Base-by-base conservation (phyloP, 2,888 invertebrate genomes). In the Pachycephus smyrnensis region DNA sequence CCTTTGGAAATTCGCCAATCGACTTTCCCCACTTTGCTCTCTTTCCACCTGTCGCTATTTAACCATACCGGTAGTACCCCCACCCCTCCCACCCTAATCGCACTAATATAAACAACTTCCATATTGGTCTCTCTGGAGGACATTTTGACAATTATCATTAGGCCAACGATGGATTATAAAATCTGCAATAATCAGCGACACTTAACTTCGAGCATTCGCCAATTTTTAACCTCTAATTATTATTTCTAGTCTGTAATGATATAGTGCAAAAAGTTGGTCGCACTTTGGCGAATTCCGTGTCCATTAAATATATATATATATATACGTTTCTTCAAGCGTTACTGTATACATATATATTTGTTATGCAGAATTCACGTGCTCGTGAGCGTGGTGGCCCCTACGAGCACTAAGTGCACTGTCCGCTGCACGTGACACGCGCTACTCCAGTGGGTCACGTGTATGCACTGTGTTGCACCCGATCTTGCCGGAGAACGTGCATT, bases 341-440 rank as follows among this genome's bases (percentile, higher is more conserved):
- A 23, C 32, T 71, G 12, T 71, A 33, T 71, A 71, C 23, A 11
- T 33, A 33, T 33, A 33, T 32, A 33, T 15, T 71, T 33, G 71
- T 71, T 81, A 84, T 82, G 82, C 80, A 82, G 78, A 86, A 89
- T 88, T 89, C 88, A 88, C 89, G 89, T 89, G 89, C 89, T 85
- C 84, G 85, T 86, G 84, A 88, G 87, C 87, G 87, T 88, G 86
- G 86, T 84, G 81, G 74, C 12, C 36, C 74, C 32, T 36, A 23
- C 74, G 12, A 23, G 55, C 12, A 6, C 85, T 81, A 81, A 83
- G 84, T 86, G 84, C 86, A 85, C 82, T 87, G 84, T 84, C 82
- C 83, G 83, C 82, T 86, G 88, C 89, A 89, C 89, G 89, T 89
- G 89, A 89, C 88, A 86, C 82, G 69, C 76, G 79, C 69, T 82